These are phyloP conservation scores for Tonatia bakeri DNA, from an alignment of 2,113 vertebrate genomes.

Conservation along the genomic window DNA sequence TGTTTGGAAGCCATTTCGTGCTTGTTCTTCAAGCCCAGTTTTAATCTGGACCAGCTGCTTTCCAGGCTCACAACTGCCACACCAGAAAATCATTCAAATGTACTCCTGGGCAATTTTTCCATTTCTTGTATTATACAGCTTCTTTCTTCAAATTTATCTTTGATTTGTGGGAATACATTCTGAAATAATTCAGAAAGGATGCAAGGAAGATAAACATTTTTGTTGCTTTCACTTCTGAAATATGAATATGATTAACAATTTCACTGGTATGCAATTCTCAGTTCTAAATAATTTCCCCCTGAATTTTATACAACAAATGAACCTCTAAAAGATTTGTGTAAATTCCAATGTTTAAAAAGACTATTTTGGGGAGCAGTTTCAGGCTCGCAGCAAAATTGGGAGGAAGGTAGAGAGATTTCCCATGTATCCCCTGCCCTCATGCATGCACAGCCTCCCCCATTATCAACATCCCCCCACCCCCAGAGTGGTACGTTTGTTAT, in stretches of 20 bases:
- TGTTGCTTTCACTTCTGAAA: neutral
- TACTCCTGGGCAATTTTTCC: neutral
- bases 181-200: neutral
- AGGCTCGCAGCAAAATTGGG: neutral
- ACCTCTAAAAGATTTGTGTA: neutral
- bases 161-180: neutral
- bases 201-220: neutral
- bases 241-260: neutral
- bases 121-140: neutral
- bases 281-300: neutral
- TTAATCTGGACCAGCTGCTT: neutral
- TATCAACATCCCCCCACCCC: too few species aligned
- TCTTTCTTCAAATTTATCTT: neutral
- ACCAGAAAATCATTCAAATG: neutral
- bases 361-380: neutral
- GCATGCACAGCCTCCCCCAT: too few species aligned
- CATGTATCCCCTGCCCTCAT: too few species aligned
- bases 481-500: too few species aligned
- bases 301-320: neutral
- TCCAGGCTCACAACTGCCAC: neutral
- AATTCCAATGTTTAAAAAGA: neutral
- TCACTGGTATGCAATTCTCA: neutral
- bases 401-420: too few species aligned
- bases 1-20: neutral
- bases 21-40: neutral